Evolutionary conservation across 1,140 invertebrate species (phyloP).

Genomic region (Bombus balteatus): DNA sequence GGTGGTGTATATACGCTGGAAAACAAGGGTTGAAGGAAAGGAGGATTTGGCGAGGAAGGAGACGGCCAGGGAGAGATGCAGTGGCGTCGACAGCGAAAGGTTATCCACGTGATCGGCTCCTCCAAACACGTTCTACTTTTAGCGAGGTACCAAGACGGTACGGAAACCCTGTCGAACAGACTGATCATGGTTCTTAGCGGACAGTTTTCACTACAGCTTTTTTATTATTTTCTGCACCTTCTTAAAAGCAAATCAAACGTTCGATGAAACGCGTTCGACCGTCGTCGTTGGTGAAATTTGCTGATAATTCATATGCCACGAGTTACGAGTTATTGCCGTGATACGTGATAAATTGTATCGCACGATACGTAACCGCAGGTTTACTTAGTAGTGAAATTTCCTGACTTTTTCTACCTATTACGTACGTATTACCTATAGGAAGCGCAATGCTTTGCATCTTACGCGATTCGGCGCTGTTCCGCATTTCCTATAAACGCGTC

Average conservation of each 20-base stretch:
- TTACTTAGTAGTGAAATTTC: accelerated
- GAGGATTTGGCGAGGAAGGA: not conserved
- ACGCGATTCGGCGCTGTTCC: too few species aligned
- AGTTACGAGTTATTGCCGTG: too few species aligned
- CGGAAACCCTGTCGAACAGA: conserved; percentile 58
- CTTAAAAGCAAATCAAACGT: not conserved
- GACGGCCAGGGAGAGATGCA: conserved; percentile 73
- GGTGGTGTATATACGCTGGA: not conserved
- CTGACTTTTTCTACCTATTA: too few species aligned
- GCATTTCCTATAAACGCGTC: not conserved
- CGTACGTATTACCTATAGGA: too few species aligned
- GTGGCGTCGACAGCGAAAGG: conserved; percentile 79
- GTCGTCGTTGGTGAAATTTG: too few species aligned
- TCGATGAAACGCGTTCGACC: too few species aligned
- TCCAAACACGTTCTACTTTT: conserved; percentile 80
- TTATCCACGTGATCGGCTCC: conserved; percentile 82
- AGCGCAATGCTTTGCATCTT: too few species aligned
- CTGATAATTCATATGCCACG: too few species aligned
- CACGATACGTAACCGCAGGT: too few species aligned
- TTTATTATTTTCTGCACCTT: not conserved
- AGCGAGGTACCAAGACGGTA: conserved; percentile 82
- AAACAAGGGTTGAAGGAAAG: not conserved
- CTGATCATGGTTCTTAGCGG: conserved; percentile 26
- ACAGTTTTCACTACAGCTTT: not conserved
- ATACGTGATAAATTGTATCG: too few species aligned